These are phyloP conservation scores for Myiopsitta monachus DNA, from an alignment of 2,113 vertebrate species.

Conservation along the genomic window DNA sequence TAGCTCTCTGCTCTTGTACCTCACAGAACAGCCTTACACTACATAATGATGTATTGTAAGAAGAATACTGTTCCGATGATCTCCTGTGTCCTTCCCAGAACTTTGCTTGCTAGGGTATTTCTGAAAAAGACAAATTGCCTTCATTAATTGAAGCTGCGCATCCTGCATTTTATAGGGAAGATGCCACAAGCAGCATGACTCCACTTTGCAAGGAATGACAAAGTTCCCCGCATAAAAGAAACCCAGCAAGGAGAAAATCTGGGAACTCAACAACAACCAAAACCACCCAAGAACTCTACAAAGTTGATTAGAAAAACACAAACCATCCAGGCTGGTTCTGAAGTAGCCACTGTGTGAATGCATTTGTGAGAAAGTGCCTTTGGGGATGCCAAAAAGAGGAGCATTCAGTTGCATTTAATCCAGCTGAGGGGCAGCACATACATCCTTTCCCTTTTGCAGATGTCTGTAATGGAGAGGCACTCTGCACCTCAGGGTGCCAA, in stretches of 20 bases:
- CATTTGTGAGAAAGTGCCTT: background rate
- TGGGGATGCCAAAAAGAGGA: background rate
- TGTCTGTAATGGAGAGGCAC: accelerated
- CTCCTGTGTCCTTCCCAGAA: background rate
- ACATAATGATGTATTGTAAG: background rate
- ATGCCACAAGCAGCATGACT: background rate
- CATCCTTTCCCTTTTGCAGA: background rate
- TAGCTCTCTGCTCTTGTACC: background rate
- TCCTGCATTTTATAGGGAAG: background rate
- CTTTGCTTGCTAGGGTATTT: background rate
- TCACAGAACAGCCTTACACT: background rate
- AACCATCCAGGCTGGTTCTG: background rate
- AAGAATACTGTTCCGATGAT: background rate
- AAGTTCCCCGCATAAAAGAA: background rate
- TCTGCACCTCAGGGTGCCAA: accelerated
- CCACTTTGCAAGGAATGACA: background rate
- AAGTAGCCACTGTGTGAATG: background rate
- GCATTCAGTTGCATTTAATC: background rate
- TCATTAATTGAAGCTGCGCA: constrained; percentile 10
- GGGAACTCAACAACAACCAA: background rate
- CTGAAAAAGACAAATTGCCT: constrained; percentile 21
- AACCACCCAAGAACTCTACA: accelerated
- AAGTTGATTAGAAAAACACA: background rate
- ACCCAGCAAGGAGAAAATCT: background rate
- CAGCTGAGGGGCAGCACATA: background rate